phyloP scores from a whole-genome alignment of 2,797 vertebrate genomes.

The Lutjanus argentimaculatus region DNA sequence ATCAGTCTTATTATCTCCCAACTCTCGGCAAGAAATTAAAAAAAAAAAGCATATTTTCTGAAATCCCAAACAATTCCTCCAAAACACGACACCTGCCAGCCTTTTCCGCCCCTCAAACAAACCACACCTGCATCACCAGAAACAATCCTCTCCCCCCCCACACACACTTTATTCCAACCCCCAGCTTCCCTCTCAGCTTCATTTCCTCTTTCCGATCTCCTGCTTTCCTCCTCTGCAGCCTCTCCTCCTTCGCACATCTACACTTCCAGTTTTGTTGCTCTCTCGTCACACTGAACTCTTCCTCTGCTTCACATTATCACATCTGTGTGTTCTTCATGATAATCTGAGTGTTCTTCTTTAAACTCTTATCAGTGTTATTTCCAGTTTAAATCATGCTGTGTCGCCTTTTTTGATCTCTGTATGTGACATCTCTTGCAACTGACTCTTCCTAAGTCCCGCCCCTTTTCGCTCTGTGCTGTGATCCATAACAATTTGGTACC shows the following conservation, averaged over 20 bases:
- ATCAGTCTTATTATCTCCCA: not conserved
- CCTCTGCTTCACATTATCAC: conserved; percentile 28
- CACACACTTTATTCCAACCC: not conserved
- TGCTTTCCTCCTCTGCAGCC: conserved; percentile 19
- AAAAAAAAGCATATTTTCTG: not conserved
- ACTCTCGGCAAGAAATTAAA: not conserved
- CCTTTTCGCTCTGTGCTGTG: too few relatives aligned
- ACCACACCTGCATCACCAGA: not conserved
- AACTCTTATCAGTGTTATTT: conserved; percentile 52
- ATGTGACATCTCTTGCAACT: conserved; percentile 40
- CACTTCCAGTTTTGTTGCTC: conserved; percentile 45
- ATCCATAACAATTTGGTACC: too few relatives aligned
- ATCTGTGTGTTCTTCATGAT: conserved; percentile 39
- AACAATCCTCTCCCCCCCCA: not conserved
- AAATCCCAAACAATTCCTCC: not conserved
- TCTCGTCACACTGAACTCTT: conserved; percentile 26
- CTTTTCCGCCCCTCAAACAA: not conserved
- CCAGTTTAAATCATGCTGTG: conserved; percentile 46
- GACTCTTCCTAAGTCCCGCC: too few relatives aligned
- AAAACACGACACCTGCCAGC: not conserved
- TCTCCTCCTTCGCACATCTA: conserved; percentile 18
- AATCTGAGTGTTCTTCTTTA: conserved; percentile 42
- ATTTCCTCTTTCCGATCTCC: conserved; percentile 5
- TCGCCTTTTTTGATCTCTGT: conserved; percentile 39
- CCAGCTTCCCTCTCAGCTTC: conserved; percentile 6